These are phyloP conservation scores for Cryptoleucopteryx plumbea DNA, from an alignment of 2,113 vertebrate species.

Conservation along the genomic window DNA sequence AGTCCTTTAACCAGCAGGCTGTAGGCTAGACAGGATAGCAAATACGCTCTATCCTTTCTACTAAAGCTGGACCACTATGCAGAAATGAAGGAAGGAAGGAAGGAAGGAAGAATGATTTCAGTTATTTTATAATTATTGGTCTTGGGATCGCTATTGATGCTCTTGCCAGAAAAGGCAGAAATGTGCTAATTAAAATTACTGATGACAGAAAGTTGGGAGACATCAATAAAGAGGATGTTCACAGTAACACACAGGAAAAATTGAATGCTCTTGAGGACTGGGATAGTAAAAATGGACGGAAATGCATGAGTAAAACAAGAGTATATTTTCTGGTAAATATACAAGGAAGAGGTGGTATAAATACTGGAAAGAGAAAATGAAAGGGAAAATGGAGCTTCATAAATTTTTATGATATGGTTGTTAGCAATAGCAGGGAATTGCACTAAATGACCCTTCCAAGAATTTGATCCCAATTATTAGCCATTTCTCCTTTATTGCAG, in stretches of 20 bases:
- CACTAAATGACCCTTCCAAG: background rate
- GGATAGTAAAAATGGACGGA: background rate
- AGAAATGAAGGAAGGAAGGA: background rate
- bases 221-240: background rate
- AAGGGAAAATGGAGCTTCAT: background rate
- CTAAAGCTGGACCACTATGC: background rate
- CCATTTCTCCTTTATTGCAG: background rate
- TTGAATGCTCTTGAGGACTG: background rate
- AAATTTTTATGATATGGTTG: background rate
- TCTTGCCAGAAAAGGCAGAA: constrained; percentile 1
- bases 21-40: background rate
- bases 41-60: background rate
- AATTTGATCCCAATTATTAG: background rate
- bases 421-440: background rate
- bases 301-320: background rate
- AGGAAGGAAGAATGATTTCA: background rate
- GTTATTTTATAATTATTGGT: background rate
- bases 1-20: background rate
- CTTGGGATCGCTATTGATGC: background rate
- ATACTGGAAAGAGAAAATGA: background rate
- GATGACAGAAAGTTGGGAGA: constrained; percentile 7
- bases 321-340: background rate
- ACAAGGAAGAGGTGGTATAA: background rate
- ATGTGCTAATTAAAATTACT: background rate
- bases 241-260: background rate